Percentiles rank a stretch among this genome's conserved stretches.
Conservation (phyloP, 2,888 invertebrate species). For the Tachina grossa region DNA sequence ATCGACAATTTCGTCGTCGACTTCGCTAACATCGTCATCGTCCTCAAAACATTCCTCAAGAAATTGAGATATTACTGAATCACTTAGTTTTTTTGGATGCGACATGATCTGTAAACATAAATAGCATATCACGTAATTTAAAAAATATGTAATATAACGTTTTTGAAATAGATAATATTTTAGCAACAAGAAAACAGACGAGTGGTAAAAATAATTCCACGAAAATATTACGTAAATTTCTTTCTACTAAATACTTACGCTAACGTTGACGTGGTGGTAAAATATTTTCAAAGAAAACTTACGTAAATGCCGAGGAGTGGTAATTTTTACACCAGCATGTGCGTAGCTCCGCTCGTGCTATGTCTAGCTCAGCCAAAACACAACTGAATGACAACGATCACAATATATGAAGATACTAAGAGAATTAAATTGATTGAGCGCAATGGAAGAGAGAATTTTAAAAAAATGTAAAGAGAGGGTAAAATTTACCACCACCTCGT, state of each 20-base stretch:
- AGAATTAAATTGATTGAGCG: too few species aligned
- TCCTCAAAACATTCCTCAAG: not conserved
- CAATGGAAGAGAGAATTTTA: too few species aligned
- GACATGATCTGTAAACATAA: conserved; percentile 65
- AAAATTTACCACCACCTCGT: too few species aligned
- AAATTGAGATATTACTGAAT: conserved; percentile 29
- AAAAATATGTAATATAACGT: conserved; percentile 14
- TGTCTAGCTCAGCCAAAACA: conserved; percentile 31
- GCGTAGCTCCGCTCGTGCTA: conserved; percentile 34
- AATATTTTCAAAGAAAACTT: conserved; percentile 14
- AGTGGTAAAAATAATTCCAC: conserved; percentile 64
- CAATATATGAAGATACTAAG: too few species aligned
- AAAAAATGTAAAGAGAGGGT: too few species aligned
- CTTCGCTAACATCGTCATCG: conserved; percentile 62
- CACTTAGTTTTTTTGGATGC: conserved; percentile 54
- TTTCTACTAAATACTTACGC: conserved; percentile 39
- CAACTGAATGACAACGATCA: conserved; percentile 19
- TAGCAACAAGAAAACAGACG: conserved; percentile 48
- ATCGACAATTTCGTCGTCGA: conserved; percentile 66
- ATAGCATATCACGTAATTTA: conserved; percentile 48
- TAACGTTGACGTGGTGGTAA: not conserved
- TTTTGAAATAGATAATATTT: conserved; percentile 34
- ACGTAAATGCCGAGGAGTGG: conserved; percentile 24
- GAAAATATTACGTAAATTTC: conserved; percentile 28
- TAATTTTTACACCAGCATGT: not conserved